Evolutionary conservation across 2,888 invertebrate species (phyloP), one percentile per base, ranked within the genome.

Genomic region (Chrysina gloriosa): DNA sequence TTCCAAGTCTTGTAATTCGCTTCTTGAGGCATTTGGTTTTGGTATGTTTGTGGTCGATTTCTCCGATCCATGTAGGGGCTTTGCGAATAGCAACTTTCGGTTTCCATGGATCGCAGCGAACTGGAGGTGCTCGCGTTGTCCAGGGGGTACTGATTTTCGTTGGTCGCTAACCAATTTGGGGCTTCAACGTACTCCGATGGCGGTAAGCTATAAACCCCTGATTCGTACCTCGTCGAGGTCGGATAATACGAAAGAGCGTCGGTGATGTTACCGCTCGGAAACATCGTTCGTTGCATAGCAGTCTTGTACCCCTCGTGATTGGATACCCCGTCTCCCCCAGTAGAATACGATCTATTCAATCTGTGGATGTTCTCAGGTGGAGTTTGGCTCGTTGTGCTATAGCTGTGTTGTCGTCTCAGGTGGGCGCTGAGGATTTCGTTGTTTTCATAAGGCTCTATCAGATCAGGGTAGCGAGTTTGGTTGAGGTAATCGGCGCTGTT

Each of bases 181-280:
- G 87, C 87, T 75, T 90, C 90, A 77, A 81, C 83, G 39, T 84
- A 84, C 69, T 89, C 88, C 50, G 86, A 84, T 48, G 82, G 81
- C 16, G 88, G 87, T 56, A 87, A 80, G 78, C 85, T 85, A 72
- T 86, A 85, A 29, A 85, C 84, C 29, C 85, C 84, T 2, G 78
- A 74, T 56, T 89, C 89, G 73, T 89, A 89, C 71, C 89, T 82
- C 58, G 86, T 87, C 31, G 89, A 90, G 1, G 91, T 91, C 1
- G 94, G 94, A 81, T 94, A 94, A 75, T 93, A 94, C 0, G 92
- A 91, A 4, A 94, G 83, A 9, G 93, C 92, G 79, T 94, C 94
- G 0, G 92, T 94, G 21, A 94, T 86, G 78, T 87, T 89, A 2
- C 91, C 89, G 1, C 90, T 87, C 39, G 92, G 91, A 77, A 90